These are phyloP conservation scores for Potorous gilbertii DNA, from an alignment of 2,797 vertebrate species.

Conservation along the genomic window DNA sequence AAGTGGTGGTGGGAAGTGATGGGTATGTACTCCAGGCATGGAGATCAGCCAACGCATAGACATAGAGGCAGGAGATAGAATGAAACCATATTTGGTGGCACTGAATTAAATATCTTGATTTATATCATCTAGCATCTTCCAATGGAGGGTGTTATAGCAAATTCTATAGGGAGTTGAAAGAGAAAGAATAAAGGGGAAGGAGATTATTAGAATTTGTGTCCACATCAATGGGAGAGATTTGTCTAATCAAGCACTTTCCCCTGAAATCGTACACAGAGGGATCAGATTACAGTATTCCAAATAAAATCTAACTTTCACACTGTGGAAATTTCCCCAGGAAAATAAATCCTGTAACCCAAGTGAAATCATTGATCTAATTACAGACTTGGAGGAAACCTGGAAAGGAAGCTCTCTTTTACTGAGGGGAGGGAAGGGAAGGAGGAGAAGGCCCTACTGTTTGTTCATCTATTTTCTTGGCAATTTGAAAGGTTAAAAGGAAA, in stretches of 20 bases:
- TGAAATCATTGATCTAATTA: slow-evolving; percentile 28
- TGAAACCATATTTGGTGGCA: background rate
- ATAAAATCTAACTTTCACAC: slow-evolving; percentile 35
- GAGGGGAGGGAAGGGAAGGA: background rate
- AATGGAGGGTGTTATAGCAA: slow-evolving; percentile 18
- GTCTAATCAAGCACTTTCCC: background rate
- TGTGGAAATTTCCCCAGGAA: slow-evolving; percentile 33
- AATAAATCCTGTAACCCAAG: background rate
- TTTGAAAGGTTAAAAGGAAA: slow-evolving; percentile 33
- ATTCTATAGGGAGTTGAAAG: slow-evolving; percentile 4
- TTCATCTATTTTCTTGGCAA: slow-evolving; percentile 28
- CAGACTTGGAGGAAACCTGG: background rate
- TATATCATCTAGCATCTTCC: slow-evolving; percentile 24
- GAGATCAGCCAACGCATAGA: background rate
- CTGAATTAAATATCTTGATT: background rate
- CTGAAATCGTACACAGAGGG: slow-evolving; percentile 32
- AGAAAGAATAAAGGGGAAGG: background rate
- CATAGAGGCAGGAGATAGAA: background rate
- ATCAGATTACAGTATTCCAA: background rate
- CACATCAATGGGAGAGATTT: background rate
- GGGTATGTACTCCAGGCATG: background rate
- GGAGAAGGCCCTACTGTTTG: background rate
- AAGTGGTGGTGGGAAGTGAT: background rate
- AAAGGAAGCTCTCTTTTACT: background rate
- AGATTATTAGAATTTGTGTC: background rate